Conservation (phyloP, 1,140 invertebrate genomes). For the Fopius arisanus region DNA sequence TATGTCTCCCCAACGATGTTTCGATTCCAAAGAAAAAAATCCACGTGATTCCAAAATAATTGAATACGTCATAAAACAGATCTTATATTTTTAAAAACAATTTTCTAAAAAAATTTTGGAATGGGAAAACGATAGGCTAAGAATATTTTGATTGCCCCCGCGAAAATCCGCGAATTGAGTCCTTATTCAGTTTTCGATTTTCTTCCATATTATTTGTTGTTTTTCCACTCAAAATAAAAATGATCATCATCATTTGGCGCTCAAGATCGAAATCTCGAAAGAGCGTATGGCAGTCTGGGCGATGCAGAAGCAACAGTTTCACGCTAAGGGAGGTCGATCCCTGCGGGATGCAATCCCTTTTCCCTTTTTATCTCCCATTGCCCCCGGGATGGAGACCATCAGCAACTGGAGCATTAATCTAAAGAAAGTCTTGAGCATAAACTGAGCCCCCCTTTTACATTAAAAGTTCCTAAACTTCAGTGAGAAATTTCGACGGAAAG, state of each 20-base stretch:
- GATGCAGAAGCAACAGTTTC: conserved; percentile 11
- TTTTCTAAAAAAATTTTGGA: no score
- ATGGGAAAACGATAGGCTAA: no score
- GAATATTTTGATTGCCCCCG: no score
- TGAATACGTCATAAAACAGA: no score
- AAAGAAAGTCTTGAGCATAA: conserved; percentile 11
- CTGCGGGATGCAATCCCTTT: conserved; percentile 27
- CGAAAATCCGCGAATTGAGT: no score
- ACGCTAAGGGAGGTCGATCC: conserved; percentile 29
- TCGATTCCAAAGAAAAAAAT: no score
- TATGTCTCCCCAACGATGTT: no score
- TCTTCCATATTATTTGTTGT: neutral
- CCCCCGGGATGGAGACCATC: neutral
- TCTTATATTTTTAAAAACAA: no score
- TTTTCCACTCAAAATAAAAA: neutral
- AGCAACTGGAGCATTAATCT: conserved; percentile 24
- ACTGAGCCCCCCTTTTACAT: neutral
- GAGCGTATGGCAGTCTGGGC: neutral
- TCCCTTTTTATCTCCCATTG: neutral
- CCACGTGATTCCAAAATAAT: no score
- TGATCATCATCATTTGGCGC: conserved; percentile 1
- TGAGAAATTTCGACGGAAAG: conserved; percentile 6
- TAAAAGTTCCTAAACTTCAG: conserved; percentile 2
- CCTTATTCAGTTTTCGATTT: conserved; percentile 14
- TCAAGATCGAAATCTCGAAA: neutral